Base-by-base conservation (phyloP, 2,113 vertebrate species). In the Colinus virginianus region DNA sequence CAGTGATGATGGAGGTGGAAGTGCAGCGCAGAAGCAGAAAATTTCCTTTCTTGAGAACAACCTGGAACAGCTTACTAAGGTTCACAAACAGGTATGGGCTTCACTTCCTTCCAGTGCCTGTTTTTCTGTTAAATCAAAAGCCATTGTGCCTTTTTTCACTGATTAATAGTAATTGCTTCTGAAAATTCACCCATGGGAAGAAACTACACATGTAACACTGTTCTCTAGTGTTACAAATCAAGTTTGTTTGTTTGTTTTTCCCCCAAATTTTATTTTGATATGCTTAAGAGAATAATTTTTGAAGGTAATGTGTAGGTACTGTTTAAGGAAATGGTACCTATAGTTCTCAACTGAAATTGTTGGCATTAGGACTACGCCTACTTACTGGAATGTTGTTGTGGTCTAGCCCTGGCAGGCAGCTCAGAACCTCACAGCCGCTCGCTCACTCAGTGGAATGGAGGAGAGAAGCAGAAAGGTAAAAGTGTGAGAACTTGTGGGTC, bases 1-100 rank as follows among this genome's bases (percentile, higher is more conserved):
- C 95, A 98, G 97, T 6, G 99, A 99, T 13, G 98, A 99, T 9
- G 98, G 98, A 38, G 98, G 98, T 2, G 98, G 99, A 26, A 99
- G 98, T 15, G 97, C 98, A 4, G 98, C 98, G 28, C 98, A 99
- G 97, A 99, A 99, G 94, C 99, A 99, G 97, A 99, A 99, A 94
- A 99, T 99, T 94, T 99, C 98, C 94, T 99, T 99, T 98, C 97
- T 99, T 97, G 99, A 99, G 97, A 99, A 99, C 93, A 99, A 99
- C 96, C 93, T 99, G 96, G 98, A 99, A 89, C 99, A 99, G 94
- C 99, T 99, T 97, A 99, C 98, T 42, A 99, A 99, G 78, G 98
- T 99, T 97, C 99, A 99, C 98, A 99, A 99, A 94, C 99, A 99
- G 99, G 99, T 99, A 40, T 56, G 64, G 46, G 32, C 32, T 77